These are phyloP conservation scores for Medauroidea extradentata DNA, from an alignment of 1,140 invertebrate genomes.

Conservation along the genomic window DNA sequence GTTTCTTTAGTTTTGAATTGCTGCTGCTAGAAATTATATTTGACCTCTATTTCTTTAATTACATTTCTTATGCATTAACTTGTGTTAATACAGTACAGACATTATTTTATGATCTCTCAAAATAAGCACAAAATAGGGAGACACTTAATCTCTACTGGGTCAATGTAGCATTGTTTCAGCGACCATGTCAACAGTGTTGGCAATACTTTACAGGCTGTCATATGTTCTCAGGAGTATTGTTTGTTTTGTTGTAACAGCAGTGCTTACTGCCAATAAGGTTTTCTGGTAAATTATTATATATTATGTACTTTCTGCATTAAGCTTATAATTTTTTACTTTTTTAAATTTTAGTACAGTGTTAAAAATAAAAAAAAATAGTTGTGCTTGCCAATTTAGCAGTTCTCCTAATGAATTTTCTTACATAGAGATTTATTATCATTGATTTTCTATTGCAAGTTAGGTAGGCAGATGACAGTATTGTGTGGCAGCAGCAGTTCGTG, in stretches of 20 bases:
- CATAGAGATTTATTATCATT: no score
- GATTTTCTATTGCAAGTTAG: no score
- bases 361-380: no score
- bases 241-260: not conserved
- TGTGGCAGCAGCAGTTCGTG: no score
- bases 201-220: not conserved
- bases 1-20: not conserved
- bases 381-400: no score
- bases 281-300: not conserved
- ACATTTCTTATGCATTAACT: not conserved
- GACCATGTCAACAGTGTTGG: not conserved
- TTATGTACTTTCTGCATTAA: not conserved
- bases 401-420: no score
- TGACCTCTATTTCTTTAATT: not conserved
- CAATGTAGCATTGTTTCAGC: not conserved
- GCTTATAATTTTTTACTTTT: not conserved
- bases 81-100: not conserved
- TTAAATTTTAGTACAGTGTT: not conserved
- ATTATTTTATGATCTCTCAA: not conserved
- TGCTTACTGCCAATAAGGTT: not conserved
- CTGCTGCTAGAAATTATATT: not conserved
- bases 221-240: not conserved
- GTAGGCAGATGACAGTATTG: no score
- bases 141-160: constrained; percentile 5
- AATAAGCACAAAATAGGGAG: not conserved